phyloP scores from a whole-genome alignment of 2,888 invertebrate species.

The Caradrina kadenii region DNA sequence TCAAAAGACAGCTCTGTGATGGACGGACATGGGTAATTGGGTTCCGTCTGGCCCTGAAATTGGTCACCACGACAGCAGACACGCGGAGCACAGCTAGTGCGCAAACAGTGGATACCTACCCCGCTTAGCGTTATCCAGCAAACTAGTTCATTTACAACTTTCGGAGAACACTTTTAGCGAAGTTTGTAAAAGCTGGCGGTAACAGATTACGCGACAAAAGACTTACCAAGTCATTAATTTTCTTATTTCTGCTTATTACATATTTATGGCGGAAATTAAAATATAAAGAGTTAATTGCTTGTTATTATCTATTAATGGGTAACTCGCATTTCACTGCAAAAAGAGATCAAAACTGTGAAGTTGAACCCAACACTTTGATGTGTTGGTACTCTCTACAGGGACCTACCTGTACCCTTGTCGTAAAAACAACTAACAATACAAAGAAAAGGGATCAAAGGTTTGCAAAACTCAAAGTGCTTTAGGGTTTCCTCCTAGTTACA shows the following conservation, averaged over 20 bases:
- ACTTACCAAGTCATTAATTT: slow-evolving; percentile 16
- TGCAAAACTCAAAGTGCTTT: slow-evolving; percentile 2
- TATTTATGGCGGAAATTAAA: background rate
- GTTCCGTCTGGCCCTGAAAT: no score
- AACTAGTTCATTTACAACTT: background rate
- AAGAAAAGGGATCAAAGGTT: slow-evolving; percentile 1
- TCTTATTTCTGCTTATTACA: background rate
- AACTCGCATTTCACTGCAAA: background rate
- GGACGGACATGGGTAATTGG: no score
- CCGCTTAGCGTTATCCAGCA: background rate
- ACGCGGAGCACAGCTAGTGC: no score
- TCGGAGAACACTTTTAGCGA: slow-evolving; percentile 1
- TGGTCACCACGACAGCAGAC: no score
- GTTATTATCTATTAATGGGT: no score
- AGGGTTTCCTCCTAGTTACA: background rate
- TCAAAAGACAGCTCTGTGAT: no score
- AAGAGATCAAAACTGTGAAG: background rate
- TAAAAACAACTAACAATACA: slow-evolving; percentile 5
- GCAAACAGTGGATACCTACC: background rate
- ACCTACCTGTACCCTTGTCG: no score
- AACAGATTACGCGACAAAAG: slow-evolving; percentile 18
- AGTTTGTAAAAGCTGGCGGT: slow-evolving; percentile 23
- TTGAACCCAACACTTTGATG: background rate
- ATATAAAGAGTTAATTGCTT: background rate
- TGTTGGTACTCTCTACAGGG: background rate